phyloP scores from a whole-genome alignment of 2,888 invertebrate species.

The Meandrusa payeni region DNA sequence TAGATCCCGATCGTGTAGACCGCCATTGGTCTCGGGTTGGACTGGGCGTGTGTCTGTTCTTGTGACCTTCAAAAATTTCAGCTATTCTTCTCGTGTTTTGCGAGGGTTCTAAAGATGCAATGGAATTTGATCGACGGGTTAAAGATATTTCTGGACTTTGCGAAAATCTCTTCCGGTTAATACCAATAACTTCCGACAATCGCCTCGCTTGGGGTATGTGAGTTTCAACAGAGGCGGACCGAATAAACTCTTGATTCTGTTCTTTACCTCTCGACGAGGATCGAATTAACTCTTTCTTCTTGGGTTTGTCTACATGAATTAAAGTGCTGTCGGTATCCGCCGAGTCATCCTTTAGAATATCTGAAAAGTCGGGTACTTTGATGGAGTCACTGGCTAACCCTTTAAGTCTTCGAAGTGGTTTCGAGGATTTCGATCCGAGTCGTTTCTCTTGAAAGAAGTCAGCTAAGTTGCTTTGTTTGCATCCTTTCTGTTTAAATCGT shows the following conservation, averaged over 20 bases:
- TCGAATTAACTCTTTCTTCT: slow-evolving; percentile 32
- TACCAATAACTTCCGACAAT: slow-evolving; percentile 43
- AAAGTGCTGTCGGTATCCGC: slow-evolving; percentile 55
- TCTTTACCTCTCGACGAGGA: slow-evolving; percentile 34
- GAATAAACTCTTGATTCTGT: slow-evolving; percentile 31
- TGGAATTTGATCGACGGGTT: slow-evolving; percentile 51
- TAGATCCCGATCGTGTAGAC: slow-evolving; percentile 44
- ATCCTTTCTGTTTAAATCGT: slow-evolving; percentile 37
- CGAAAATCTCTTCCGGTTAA: slow-evolving; percentile 42
- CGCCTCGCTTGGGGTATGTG: slow-evolving; percentile 42
- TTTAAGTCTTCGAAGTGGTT: slow-evolving; percentile 53
- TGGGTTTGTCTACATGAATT: slow-evolving; percentile 35
- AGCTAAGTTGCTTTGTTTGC: slow-evolving; percentile 35
- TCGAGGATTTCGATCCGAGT: slow-evolving; percentile 37
- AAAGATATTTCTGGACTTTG: slow-evolving; percentile 44
- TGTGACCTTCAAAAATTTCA: slow-evolving; percentile 56
- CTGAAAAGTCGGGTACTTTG: slow-evolving; percentile 43
- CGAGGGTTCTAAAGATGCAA: slow-evolving; percentile 47
- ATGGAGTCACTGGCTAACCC: slow-evolving; percentile 52
- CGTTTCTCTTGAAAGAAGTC: slow-evolving; percentile 49
- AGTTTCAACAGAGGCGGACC: slow-evolving; percentile 37
- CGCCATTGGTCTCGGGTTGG: slow-evolving; percentile 52
- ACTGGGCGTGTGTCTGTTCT: slow-evolving; percentile 50
- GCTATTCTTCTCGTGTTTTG: slow-evolving; percentile 55
- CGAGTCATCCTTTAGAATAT: slow-evolving; percentile 50